Conservation (phyloP, 2,113 vertebrate genomes). For the Sturnus vulgaris region DNA sequence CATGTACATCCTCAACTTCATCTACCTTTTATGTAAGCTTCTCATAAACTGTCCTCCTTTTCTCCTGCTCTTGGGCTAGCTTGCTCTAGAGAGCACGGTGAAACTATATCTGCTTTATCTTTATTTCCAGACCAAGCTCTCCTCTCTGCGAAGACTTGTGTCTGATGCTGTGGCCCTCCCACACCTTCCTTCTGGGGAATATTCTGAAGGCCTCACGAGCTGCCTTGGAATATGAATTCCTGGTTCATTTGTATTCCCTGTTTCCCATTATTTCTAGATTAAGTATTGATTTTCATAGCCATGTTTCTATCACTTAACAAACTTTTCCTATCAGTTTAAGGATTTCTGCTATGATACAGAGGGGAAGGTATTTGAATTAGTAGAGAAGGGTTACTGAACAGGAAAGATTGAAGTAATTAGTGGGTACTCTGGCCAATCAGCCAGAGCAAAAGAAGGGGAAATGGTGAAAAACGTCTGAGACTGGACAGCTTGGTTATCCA, state of each 20-base stretch:
- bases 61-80: neutral
- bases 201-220: neutral
- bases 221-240: neutral
- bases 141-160: neutral
- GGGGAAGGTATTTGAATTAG: neutral
- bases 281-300: neutral
- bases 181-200: neutral
- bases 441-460: neutral
- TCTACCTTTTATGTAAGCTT: neutral
- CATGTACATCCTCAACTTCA: neutral
- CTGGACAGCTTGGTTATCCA: neutral
- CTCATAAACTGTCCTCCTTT: neutral
- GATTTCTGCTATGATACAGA: neutral
- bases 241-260: neutral
- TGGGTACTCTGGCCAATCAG: neutral
- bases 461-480: neutral
- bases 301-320: neutral
- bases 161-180: neutral
- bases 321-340: neutral
- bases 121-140: neutral
- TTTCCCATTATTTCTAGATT: neutral
- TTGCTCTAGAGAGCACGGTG: neutral
- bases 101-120: neutral
- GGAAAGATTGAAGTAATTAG: neutral
- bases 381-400: neutral